phyloP scores from a whole-genome alignment of 92 coral and sea anemone species.

The Siderastrea siderea region DNA sequence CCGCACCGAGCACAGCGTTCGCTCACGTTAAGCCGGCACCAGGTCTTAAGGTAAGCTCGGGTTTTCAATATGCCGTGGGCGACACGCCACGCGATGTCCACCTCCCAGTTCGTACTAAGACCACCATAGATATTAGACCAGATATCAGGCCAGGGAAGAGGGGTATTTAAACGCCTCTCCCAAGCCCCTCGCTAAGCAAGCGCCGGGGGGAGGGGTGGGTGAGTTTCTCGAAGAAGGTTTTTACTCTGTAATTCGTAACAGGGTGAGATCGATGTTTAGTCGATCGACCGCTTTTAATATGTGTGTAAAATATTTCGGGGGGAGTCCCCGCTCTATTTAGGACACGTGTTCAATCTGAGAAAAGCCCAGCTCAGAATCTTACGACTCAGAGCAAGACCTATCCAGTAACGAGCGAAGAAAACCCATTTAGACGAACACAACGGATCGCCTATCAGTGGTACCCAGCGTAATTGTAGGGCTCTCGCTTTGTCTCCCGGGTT shows the following conservation, averaged over 20 bases:
- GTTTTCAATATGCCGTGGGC: no score
- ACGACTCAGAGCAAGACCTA: constrained; percentile 19
- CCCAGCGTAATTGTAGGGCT: constrained; percentile 15
- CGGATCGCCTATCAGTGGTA: background rate
- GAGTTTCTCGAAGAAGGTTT: background rate
- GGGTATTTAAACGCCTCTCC: background rate
- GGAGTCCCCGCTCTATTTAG: constrained; percentile 3
- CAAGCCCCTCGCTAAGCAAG: background rate
- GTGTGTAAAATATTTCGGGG: background rate
- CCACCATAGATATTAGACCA: background rate
- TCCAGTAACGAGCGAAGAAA: constrained; percentile 43
- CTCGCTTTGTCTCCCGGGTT: background rate
- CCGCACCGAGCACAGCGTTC: no score
- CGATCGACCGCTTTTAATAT: background rate
- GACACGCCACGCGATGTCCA: no score
- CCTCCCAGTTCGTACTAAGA: no score
- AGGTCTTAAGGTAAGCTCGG: no score
- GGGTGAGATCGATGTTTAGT: background rate
- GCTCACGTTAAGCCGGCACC: no score
- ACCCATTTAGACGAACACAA: constrained; percentile 27
- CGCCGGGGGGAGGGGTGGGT: background rate
- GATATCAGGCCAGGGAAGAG: background rate
- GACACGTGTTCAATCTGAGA: background rate
- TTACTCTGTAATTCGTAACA: background rate
- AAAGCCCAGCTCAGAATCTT: constrained; percentile 1